These are phyloP conservation scores for Mystacornis crossleyi DNA, from an alignment of 2,113 vertebrate species.

Conservation along the genomic window DNA sequence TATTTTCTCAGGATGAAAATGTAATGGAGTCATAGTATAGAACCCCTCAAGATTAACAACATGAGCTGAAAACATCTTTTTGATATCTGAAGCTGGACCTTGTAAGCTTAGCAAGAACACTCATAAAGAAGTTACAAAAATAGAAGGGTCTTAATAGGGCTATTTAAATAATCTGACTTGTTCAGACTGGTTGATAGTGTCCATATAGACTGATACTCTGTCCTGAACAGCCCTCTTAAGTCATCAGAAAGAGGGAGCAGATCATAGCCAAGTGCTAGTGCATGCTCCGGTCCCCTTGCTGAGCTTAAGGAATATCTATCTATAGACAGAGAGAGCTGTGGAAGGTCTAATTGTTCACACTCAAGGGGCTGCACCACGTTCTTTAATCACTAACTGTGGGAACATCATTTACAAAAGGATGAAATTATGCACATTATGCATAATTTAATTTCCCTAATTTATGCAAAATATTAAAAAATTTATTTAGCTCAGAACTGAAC, in stretches of 20 bases:
- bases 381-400: neutral
- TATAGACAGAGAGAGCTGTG: neutral
- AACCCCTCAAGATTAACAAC: neutral
- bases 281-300: accelerated
- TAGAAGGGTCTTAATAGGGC: conserved; percentile 24
- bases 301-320: neutral
- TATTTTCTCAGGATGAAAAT: neutral
- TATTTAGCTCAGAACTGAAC: neutral
- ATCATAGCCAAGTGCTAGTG: neutral
- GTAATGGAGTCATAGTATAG: neutral
- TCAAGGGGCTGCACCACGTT: neutral
- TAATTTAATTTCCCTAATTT: neutral
- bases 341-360: neutral
- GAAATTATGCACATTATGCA: neutral
- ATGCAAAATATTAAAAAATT: neutral
- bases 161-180: conserved; percentile 52
- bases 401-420: neutral
- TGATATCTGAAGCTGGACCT: neutral
- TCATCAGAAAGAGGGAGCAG: neutral
- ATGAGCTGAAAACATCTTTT: neutral
- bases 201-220: conserved; percentile 18
- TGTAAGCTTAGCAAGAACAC: neutral
- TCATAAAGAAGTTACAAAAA: conserved; percentile 2
- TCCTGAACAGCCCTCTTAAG: conserved; percentile 51
- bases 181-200: neutral